These are phyloP conservation scores for Nothoprocta pentlandii DNA, from an alignment of 2,113 vertebrate genomes.

Conservation along the genomic window DNA sequence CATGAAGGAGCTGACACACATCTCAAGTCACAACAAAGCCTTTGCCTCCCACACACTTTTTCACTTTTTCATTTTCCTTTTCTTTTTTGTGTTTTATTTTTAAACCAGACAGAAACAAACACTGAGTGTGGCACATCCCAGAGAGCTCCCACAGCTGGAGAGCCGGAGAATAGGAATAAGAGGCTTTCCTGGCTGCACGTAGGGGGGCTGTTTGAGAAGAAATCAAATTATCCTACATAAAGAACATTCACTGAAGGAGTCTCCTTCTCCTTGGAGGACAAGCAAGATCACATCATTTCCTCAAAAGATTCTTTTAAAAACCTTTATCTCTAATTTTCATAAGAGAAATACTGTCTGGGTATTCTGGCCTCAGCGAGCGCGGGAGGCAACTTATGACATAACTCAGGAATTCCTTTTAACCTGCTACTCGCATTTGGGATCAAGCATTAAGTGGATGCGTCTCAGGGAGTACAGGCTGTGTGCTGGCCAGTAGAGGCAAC, in stretches of 20 bases:
- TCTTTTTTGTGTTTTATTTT: constrained; percentile 27
- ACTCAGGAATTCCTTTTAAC: constrained; percentile 7
- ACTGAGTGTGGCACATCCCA: not conserved
- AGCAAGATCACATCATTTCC: constrained; percentile 28
- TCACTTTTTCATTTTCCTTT: not conserved
- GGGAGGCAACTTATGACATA: not conserved
- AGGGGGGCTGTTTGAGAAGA: constrained; percentile 4
- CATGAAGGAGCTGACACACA: constrained; percentile 25
- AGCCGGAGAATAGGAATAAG: not conserved
- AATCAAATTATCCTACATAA: constrained; percentile 10
- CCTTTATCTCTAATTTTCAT: not conserved
- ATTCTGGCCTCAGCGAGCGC: not conserved
- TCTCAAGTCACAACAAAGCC: constrained; percentile 44
- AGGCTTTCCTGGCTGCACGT: not conserved
- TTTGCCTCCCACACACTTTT: constrained; percentile 2
- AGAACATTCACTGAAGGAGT: not conserved
- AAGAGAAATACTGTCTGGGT: not conserved
- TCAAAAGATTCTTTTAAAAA: not conserved
- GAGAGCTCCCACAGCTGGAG: not conserved
- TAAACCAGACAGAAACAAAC: constrained; percentile 36
- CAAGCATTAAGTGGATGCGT: constrained; percentile 5
- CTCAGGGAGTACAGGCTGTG: not conserved
- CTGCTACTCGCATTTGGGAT: constrained; percentile 47
- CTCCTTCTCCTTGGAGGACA: not conserved
- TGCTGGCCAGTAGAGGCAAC: not conserved